Conservation (phyloP, 2,797 vertebrate genomes). For the Ciconia nigra region DNA sequence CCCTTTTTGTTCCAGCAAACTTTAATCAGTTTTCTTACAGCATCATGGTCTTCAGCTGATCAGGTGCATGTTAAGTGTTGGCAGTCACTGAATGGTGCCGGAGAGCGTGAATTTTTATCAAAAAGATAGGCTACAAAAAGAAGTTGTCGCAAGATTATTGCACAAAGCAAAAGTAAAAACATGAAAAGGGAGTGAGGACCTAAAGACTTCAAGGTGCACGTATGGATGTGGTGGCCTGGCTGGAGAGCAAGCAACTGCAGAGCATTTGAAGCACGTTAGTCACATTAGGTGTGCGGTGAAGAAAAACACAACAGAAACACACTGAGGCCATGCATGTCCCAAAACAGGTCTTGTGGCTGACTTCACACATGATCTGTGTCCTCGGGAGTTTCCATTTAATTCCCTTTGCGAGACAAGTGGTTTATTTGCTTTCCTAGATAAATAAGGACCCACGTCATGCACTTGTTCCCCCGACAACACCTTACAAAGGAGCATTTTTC, state of each 20-base stretch:
- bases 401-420: not conserved
- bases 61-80: rapidly evolving
- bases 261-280: not conserved
- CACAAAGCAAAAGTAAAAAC: not conserved
- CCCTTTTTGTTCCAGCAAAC: not conserved
- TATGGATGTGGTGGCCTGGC: not conserved
- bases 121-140: not conserved
- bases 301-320: conserved; percentile 18
- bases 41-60: not conserved
- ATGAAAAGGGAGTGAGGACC: not conserved
- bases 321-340: not conserved
- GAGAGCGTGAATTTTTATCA: rapidly evolving
- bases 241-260: not conserved
- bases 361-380: conserved; percentile 38
- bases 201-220: not conserved
- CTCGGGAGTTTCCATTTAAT: conserved; percentile 27
- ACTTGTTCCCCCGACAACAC: conserved; percentile 51
- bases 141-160: not conserved
- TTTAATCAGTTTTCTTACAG: not conserved
- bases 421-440: conserved; percentile 56
- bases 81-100: rapidly evolving
- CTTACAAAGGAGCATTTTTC: conserved; percentile 53
- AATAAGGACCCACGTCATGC: conserved; percentile 20
- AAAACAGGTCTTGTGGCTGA: not conserved
- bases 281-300: not conserved